Base-by-base conservation (phyloP, 2,888 invertebrate genomes). In the Helleia helle region DNA sequence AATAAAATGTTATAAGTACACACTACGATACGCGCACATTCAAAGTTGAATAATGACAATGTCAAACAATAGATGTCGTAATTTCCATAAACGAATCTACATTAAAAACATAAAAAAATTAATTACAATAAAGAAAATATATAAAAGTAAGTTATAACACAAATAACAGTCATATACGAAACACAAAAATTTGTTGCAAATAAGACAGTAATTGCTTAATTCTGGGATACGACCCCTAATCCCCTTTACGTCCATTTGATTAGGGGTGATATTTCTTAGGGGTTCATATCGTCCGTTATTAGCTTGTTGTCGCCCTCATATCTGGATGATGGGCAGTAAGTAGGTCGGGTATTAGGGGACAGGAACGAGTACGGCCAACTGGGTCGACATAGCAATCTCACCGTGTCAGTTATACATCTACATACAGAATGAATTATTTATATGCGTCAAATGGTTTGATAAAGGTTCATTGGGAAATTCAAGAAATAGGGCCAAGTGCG, bases 281-380 rank as follows among this genome's bases (percentile, higher is more conserved):
- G 14, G 24, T 14, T 24, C 30, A 42, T 42, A 31, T 30, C 26
- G 7, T 24, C 13, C 27, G 37, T 38, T 42, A 31, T 38, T 42
- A 42, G 30, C 41, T 41, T 37, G 25, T 41, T 37, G 37, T 22
- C 34, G 22, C 11, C 8, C 7, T 22, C 11, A 12, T 14, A 11
- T 22, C 22, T 14, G 22, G 12, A 17, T 28, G 18, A 40, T 27
- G 13, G 34, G 9, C 27, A 30, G 31, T 17, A 18, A 17, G 31
- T 34, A 22, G 34, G 34, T 34, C 34, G n/a, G 7, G 12, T 29
- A 74, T 77, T 73, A 74, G 73, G 74, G 73, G 71, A 73, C 69
- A 62, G 63, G 62, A 71, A 71, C 59, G 72, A 69, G 68, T 63
- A 61, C 61, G 54, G 62, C 69, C 68, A 71, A 76, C 60, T 76